These are phyloP conservation scores for Poecilia wingei DNA, from an alignment of 2,797 vertebrate species.

Conservation along the genomic window DNA sequence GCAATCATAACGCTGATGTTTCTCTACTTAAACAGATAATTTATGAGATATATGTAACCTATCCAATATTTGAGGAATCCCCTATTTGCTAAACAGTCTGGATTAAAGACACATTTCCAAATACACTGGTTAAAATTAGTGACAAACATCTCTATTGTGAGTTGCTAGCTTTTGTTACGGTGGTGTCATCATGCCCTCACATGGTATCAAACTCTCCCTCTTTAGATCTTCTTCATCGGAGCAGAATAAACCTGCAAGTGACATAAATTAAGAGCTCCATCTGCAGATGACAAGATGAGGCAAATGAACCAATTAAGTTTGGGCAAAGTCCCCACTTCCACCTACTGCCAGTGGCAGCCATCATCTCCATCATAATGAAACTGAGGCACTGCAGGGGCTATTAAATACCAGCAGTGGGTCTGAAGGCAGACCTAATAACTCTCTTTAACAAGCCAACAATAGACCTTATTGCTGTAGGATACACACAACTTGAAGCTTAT, in stretches of 20 bases:
- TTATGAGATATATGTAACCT: not conserved
- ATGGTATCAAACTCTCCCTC: constrained; percentile 77
- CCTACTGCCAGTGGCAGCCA: constrained; percentile 64
- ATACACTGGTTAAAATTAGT: not conserved
- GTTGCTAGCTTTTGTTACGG: constrained; percentile 19
- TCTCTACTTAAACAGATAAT: constrained; percentile 16
- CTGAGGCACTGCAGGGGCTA: constrained; percentile 60
- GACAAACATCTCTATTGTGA: not conserved
- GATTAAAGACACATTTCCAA: not conserved
- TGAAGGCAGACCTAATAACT: constrained; percentile 65
- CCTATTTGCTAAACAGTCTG: not conserved
- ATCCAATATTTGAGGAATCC: not conserved
- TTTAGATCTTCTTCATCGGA: constrained; percentile 81
- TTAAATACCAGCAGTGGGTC: constrained; percentile 67
- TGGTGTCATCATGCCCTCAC: constrained; percentile 39
- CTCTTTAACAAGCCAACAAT: constrained; percentile 59
- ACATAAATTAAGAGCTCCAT: constrained; percentile 85
- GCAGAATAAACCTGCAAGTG: constrained; percentile 84
- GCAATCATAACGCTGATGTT: constrained; percentile 1
- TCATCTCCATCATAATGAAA: constrained; percentile 70
- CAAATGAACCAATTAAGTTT: constrained; percentile 71
- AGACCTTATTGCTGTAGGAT: constrained; percentile 53
- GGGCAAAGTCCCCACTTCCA: constrained; percentile 63
- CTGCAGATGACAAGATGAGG: constrained; percentile 80
- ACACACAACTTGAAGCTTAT: constrained; percentile 54